Base-by-base conservation (phyloP, 2,888 invertebrate genomes). In the Agrochola lota region DNA sequence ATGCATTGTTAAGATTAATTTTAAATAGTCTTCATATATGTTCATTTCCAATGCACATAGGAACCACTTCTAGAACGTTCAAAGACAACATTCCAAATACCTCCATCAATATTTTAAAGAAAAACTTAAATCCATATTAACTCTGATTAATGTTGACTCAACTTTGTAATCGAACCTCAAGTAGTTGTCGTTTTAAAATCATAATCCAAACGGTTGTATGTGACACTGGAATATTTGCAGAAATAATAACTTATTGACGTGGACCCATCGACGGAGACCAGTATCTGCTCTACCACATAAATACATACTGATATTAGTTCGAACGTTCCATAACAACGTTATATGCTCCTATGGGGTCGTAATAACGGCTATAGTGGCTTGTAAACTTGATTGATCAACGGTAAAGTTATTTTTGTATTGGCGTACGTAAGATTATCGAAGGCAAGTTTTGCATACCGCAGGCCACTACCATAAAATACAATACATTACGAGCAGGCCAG, bases 361-460 rank as follows among this genome's bases (percentile, higher is more conserved):
- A 46, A 80, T 92, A 93, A 88, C 81, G 90, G 78, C 71, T 67
- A 91, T 74, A 87, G 82, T 91, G 46, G 85, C 75, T 62, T 78
- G 85, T 63, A 83, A 81, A 52, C 46, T 70, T 71, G 71, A 83
- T 84, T 89, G 68, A 63, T 73, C 75, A 85, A 80, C 87, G 76
- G 94, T 88, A 94, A 91, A 91, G 87, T 88, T 88, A 92, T 91
- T 78, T 90, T 92, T 91, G 93, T 90, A 85, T 91, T 92, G 91
- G 92, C 89, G 89, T 88, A 92, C 89, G 91, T 91, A 91, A 93
- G 94, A 95, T 94, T 95, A 95, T 94, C 91, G 94, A 94, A 95
- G 94, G 93, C 93, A 88, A 93, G 95, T 95, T 95, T 95, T 95
- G 94, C 95, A 95, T 95, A 95, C 94, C 94, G 92, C 95, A 92